Conservation (phyloP, 2,888 invertebrate genomes). For the Pecten maximus region DNA sequence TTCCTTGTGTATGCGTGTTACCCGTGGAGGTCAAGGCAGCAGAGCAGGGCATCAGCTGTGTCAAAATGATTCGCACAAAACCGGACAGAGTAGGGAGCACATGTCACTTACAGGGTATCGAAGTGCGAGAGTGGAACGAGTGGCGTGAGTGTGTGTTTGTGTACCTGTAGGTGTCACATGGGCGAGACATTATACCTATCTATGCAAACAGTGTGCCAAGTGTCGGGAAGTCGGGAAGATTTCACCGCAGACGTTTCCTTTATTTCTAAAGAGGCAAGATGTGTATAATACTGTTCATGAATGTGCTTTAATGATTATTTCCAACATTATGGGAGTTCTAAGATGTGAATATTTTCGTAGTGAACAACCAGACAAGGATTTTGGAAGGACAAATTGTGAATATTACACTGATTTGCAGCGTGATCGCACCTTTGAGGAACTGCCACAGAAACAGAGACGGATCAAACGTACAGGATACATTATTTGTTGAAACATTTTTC, state of each 20-base stretch:
- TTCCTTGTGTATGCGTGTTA: not conserved
- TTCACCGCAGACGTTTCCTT: not conserved
- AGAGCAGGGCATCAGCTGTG: not conserved
- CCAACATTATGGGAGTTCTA: not conserved
- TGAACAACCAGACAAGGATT: not conserved
- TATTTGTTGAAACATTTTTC: not conserved
- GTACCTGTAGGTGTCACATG: not conserved
- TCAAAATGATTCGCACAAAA: not conserved
- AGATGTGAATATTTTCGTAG: not conserved
- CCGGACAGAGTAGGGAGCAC: constrained; percentile 1
- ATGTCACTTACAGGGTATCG: not conserved
- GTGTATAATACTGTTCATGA: not conserved
- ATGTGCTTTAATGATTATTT: not conserved
- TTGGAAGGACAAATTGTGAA: not conserved
- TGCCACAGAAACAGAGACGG: not conserved
- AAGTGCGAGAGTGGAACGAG: not conserved
- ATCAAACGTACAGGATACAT: not conserved
- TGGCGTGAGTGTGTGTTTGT: not conserved
- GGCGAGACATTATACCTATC: constrained; percentile 33
- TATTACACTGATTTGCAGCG: not conserved
- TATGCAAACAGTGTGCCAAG: constrained; percentile 31
- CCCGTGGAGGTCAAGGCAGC: not conserved
- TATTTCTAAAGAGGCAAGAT: not conserved
- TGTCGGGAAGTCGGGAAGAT: not conserved
- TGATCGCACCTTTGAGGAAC: not conserved